phyloP scores from a whole-genome alignment of 2,113 vertebrate genomes.

The Illadopsis cleaveri region DNA sequence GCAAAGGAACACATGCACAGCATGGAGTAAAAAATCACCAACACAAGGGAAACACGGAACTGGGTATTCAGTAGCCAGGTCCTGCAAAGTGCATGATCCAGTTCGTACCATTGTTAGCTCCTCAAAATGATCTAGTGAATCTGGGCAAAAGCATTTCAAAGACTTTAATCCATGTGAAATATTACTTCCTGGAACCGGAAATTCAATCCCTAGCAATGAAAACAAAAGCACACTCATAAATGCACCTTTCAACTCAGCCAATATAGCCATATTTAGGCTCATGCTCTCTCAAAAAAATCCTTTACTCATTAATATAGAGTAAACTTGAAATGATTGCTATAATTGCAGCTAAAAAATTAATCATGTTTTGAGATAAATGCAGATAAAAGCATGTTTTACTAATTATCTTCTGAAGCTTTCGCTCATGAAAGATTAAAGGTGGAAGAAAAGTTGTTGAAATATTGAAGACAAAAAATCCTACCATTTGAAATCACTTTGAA shows the following conservation, averaged over 20 bases:
- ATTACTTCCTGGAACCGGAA: slow-evolving; percentile 63
- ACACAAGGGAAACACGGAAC: neutral
- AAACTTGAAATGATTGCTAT: slow-evolving; percentile 61
- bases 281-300: neutral
- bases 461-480: slow-evolving; percentile 25
- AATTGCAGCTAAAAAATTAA: slow-evolving; percentile 73
- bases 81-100: neutral
- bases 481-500: slow-evolving; percentile 44
- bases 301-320: slow-evolving; percentile 52
- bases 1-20: neutral
- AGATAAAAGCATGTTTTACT: slow-evolving; percentile 66
- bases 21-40: neutral
- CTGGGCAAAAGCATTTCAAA: slow-evolving; percentile 40
- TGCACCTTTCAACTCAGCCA: slow-evolving; percentile 20
- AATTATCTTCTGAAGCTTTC: slow-evolving; percentile 62
- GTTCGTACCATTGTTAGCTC: neutral
- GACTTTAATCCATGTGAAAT: slow-evolving; percentile 49
- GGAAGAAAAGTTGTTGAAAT: slow-evolving; percentile 42
- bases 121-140: slow-evolving; percentile 24
- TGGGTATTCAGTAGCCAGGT: neutral
- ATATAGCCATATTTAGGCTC: neutral
- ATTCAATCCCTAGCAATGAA: slow-evolving; percentile 47
- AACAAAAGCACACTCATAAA: slow-evolving; percentile 40
- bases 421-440: slow-evolving; percentile 67
- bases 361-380: slow-evolving; percentile 67